Evolutionary conservation across 2,113 vertebrate species (phyloP), one percentile per base, ranked within the genome.

Genomic region (Daboia siamensis): DNA sequence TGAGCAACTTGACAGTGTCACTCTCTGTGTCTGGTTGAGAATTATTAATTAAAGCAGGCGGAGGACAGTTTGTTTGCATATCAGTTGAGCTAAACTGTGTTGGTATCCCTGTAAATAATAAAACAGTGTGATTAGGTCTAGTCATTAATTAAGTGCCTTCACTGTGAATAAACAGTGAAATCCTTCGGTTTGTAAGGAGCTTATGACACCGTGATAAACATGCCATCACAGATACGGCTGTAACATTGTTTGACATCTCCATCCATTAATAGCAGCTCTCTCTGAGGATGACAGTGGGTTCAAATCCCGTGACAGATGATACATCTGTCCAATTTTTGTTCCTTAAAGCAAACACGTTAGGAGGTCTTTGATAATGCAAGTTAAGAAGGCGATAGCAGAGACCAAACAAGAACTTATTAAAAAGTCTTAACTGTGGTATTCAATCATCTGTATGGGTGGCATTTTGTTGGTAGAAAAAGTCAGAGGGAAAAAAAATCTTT

Each of bases 71-170:
- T 97, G 97, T 98, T 97, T 97, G 97, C 96, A 91, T 96, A 96
- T 97, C 95, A 74, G 96, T 95, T 94, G 96, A 97, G 96, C 96
- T 97, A 95, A 97, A 96, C 96, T 94, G 80, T 96, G 93, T 95
- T 96, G 96, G 96, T 96, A 94, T 97, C 96, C 96, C 96, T 96
- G 97, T 96, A 97, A 98, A 97, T 97, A 98, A 97, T 95, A 96
- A 97, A 97, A 97, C 97, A 96, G 96, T 90, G 95, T 94, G 97
- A 97, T 98, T 97, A 97, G 97, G 94, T 97, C 96, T 90, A 93
- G 95, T 96, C 97, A 98, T 98, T 98, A 98, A 98, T 98, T 98
- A 98, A 97, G 95, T 97, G 97, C 97, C 97, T 97, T 97, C 94
- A 93, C 96, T 97, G 95, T 96, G 97, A 97, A 97, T 96, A 97